Evolutionary conservation across 2,113 vertebrate species (phyloP).

Genomic region (Gymnarchus niloticus): DNA sequence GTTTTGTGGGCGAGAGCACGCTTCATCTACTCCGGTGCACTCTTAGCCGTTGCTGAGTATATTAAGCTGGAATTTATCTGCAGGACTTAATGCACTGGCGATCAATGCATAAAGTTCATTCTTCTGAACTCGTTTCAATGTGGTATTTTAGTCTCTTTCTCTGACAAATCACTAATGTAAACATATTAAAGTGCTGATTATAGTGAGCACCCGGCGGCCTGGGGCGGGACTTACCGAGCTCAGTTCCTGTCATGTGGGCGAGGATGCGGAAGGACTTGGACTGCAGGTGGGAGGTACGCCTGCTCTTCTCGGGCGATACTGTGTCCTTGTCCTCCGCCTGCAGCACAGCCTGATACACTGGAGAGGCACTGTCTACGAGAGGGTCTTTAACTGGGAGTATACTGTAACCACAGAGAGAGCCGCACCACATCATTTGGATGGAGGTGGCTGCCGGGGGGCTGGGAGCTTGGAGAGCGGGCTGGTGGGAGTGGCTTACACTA

Average conservation of each 20-base stretch:
- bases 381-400: slow-evolving; percentile 73
- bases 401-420: slow-evolving; percentile 72
- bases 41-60: neutral
- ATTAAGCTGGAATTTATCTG: too few species aligned
- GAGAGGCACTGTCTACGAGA: slow-evolving; percentile 78
- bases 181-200: too few species aligned
- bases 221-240: slow-evolving; percentile 72
- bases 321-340: slow-evolving; percentile 67
- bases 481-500: neutral
- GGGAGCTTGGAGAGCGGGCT: neutral
- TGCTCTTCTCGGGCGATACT: slow-evolving; percentile 69
- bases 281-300: slow-evolving; percentile 74
- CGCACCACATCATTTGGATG: neutral
- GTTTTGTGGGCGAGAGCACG: neutral
- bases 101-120: too few species aligned
- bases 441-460: neutral
- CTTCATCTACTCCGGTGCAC: neutral
- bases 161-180: too few species aligned
- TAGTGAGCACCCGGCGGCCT: neutral
- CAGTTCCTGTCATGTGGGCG: slow-evolving; percentile 83
- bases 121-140: too few species aligned
- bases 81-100: too few species aligned
- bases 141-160: too few species aligned
- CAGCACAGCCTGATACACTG: slow-evolving; percentile 88
- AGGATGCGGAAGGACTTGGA: slow-evolving; percentile 85